Conservation (phyloP, 2,797 vertebrate species). For the Microcaecilia unicolor region DNA sequence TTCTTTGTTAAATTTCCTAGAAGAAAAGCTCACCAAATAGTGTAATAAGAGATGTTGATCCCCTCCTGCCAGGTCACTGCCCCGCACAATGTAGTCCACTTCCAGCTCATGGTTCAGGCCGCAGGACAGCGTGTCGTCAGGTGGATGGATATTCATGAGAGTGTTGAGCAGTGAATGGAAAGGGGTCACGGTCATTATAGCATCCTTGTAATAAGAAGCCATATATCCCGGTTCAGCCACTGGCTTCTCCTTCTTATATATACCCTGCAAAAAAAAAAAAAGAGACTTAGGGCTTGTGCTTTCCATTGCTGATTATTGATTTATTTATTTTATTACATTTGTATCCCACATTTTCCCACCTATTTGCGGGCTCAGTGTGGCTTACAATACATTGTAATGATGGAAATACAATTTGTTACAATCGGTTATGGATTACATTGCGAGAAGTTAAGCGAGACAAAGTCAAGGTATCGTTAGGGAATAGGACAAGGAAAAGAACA, state of each 20-base stretch:
- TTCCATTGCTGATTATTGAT: too few species aligned
- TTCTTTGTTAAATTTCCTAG: background rate
- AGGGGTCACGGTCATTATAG: background rate
- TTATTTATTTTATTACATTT: too few species aligned
- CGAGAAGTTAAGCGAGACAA: too few species aligned
- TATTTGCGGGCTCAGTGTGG: too few species aligned
- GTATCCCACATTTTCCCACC: too few species aligned
- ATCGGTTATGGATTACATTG: too few species aligned
- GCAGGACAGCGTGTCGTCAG: conserved; percentile 20
- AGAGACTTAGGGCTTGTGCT: too few species aligned
- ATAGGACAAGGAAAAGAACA: too few species aligned
- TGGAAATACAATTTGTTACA: too few species aligned
- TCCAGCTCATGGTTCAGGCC: conserved; percentile 16
- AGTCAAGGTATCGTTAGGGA: too few species aligned
- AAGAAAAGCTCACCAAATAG: conserved; percentile 1
- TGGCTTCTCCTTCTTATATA: background rate
- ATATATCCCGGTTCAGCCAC: background rate
- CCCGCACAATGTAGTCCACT: background rate
- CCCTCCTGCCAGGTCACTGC: background rate
- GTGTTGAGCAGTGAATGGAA: conserved; percentile 46
- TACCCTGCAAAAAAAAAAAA: too few species aligned
- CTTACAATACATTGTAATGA: too few species aligned
- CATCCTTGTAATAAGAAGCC: background rate
- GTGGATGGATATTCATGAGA: conserved; percentile 41
- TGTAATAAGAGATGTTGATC: background rate